Base-by-base conservation (phyloP, 2,888 invertebrate genomes). In the Mamestra brassicae region DNA sequence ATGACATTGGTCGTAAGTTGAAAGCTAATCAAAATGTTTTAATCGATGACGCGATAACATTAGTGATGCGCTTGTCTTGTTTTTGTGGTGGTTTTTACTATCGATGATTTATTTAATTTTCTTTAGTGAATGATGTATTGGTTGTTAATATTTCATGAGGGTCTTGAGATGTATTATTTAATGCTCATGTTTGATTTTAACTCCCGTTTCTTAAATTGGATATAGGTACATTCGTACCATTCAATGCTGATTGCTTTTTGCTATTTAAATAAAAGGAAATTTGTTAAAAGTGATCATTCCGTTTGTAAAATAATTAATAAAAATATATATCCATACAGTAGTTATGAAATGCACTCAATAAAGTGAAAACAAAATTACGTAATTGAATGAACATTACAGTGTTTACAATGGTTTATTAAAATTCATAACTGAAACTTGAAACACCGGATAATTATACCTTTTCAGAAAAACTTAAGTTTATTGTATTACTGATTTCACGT, bases 11-110 rank as follows among this genome's bases (percentile, higher is more conserved):
- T 93, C 93, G 94, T 95, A 94, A 95, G 95, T 95, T 95, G 96
- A 96, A 95, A 96, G 95, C 95, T 96, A 96, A 96, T 96, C 96
- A 96, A 96, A 96, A 96, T 96, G 96, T 96, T 96, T 96, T 96
- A 95, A 96, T 96, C 96, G 95, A 95, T 95, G 94, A 95, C 92
- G 94, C 94, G 95, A 96, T 96, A 95, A 95, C 90, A 90, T 90
- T 92, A 95, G 95, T 93, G 95, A 87, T 93, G 95, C 87, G 85
- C 89, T 83, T 86, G 85, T 88, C 89, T 76, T 85, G 86, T 84
- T 86, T 82, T 84, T 74, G 75, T 75, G 47, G 45, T 54, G 57
- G 79, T 85, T 85, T 85, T 84, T 82, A 69, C 63, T 84, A 80
- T 88, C 87, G 87, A 87, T 84, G 74, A 64, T 76, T 81, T 69